Conservation (phyloP, 2,888 invertebrate genomes). For the Drosophila antonietae region DNA sequence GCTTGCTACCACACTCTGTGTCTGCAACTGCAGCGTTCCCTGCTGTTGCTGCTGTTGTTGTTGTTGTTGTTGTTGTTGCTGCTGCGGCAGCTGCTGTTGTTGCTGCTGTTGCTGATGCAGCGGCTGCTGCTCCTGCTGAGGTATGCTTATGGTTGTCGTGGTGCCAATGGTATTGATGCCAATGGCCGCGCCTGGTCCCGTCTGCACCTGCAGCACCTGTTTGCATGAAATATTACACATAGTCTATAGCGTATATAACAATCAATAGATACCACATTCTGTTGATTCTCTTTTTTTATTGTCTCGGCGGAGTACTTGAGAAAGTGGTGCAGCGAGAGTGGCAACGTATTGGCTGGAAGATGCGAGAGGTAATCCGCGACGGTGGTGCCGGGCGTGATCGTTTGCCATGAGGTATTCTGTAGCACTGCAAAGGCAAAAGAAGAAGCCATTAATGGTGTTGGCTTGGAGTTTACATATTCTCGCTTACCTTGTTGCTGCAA, state of each 20-base stretch:
- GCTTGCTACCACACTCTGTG: slow-evolving; percentile 41
- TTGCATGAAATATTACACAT: not conserved
- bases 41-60: slow-evolving; percentile 54
- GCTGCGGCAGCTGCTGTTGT: slow-evolving; percentile 43
- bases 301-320: slow-evolving; percentile 92
- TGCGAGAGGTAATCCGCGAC: slow-evolving; percentile 94
- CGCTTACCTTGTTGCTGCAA: slow-evolving; percentile 83
- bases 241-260: not conserved
- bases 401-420: slow-evolving; percentile 85
- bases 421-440: slow-evolving; percentile 66
- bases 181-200: slow-evolving; percentile 81
- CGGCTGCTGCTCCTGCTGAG: slow-evolving; percentile 82
- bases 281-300: slow-evolving; percentile 89
- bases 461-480: not conserved
- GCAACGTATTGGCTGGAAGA: slow-evolving; percentile 89
- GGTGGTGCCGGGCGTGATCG: slow-evolving; percentile 89
- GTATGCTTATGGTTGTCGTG: slow-evolving; percentile 83
- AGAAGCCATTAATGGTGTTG: not conserved
- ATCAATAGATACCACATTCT: slow-evolving; percentile 83
- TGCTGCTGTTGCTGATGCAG: slow-evolving; percentile 62
- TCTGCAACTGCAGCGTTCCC: slow-evolving; percentile 57
- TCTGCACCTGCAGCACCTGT: slow-evolving; percentile 82
- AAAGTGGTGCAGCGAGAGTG: slow-evolving; percentile 92
- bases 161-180: slow-evolving; percentile 80
- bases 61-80: slow-evolving; percentile 54